phyloP scores from a whole-genome alignment of 2,888 invertebrate species.

The Agrochola circellaris region DNA sequence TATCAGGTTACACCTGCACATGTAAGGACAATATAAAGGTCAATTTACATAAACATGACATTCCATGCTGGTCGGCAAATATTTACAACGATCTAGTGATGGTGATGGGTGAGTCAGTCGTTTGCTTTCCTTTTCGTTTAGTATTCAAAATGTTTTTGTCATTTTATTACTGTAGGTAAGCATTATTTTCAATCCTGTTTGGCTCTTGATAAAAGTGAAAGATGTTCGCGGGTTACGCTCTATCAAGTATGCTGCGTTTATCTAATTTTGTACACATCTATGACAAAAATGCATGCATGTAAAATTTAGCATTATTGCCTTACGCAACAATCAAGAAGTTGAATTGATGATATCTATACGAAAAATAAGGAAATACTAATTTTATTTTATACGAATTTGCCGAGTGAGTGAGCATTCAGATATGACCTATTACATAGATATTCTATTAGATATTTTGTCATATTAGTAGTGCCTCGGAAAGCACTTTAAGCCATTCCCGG shows the following conservation, averaged over 20 bases:
- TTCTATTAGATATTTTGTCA: no score
- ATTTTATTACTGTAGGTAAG: constrained; percentile 51
- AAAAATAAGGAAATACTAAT: background rate
- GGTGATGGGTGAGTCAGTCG: constrained; percentile 69
- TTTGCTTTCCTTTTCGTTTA: constrained; percentile 78
- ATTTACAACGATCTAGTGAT: constrained; percentile 66
- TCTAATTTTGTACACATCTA: background rate
- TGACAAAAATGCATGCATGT: no score
- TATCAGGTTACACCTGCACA: constrained; percentile 79
- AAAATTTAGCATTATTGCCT: background rate
- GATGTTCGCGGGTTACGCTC: constrained; percentile 12
- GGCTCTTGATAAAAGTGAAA: constrained; percentile 30
- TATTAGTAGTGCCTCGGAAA: no score
- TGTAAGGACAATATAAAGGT: constrained; percentile 77
- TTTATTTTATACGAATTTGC: background rate
- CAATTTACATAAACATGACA: constrained; percentile 80
- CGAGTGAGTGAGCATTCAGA: background rate
- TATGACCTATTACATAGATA: no score
- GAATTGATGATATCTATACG: no score
- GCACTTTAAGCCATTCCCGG: no score
- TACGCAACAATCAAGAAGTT: background rate
- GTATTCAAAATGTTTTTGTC: constrained; percentile 70
- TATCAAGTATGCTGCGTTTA: background rate
- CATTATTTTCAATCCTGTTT: constrained; percentile 39
- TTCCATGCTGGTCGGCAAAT: constrained; percentile 76